phyloP scores from a whole-genome alignment of 2,797 vertebrate species.

The Vespertilio murinus region DNA sequence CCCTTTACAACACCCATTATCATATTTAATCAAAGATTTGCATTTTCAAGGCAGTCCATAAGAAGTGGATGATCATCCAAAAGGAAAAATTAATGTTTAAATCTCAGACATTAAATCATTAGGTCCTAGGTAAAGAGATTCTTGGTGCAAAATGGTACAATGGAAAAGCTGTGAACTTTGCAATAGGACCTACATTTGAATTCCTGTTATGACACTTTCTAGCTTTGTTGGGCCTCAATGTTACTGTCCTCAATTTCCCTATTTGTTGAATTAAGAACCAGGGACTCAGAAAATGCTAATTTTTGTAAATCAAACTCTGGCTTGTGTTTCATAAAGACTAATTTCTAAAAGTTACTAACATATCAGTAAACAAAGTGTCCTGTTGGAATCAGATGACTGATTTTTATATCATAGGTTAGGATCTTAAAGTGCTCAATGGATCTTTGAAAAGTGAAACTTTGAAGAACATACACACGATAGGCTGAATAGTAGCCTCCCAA shows the following conservation, averaged over 20 bases:
- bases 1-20: neutral
- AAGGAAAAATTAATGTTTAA: conserved; percentile 47
- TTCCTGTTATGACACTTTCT: neutral
- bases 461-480: neutral
- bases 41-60: conserved; percentile 28
- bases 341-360: conserved; percentile 20
- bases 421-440: neutral
- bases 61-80: neutral
- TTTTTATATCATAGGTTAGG: conserved; percentile 2
- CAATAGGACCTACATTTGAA: neutral
- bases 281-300: neutral
- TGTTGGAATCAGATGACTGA: neutral
- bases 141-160: neutral
- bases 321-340: conserved; percentile 13
- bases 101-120: neutral
- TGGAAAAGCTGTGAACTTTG: conserved; percentile 4
- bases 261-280: conserved; percentile 18
- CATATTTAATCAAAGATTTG: conserved; percentile 29
- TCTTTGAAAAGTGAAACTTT: conserved; percentile 18
- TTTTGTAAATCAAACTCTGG: conserved; percentile 7
- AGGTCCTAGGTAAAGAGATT: neutral
- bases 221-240: neutral
- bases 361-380: neutral
- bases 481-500: neutral
- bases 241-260: neutral